Evolutionary conservation across 2,888 invertebrate species (phyloP).

Genomic region (Brassicogethes aeneus): DNA sequence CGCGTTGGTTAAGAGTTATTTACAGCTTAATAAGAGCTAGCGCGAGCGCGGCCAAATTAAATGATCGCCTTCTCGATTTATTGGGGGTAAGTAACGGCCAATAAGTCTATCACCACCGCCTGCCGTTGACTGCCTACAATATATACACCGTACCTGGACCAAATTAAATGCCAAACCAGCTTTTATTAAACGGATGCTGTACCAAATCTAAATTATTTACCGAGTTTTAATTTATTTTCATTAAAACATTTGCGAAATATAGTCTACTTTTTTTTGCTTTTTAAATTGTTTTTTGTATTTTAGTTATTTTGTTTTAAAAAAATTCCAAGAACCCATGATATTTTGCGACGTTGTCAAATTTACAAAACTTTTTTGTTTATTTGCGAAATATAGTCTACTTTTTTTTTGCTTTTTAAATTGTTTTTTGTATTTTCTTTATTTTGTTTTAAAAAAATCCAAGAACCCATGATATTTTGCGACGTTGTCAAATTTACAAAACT

Average conservation of each 20-base stretch:
- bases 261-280: too few relatives aligned
- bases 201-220: neutral
- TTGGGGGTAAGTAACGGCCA: constrained; percentile 39
- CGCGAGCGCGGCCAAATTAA: constrained; percentile 36
- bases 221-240: neutral
- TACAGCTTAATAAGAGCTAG: constrained; percentile 27
- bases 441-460: too few relatives aligned
- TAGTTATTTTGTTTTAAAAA: too few relatives aligned
- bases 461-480: too few relatives aligned
- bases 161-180: constrained; percentile 4
- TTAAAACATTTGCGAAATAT: constrained; percentile 8
- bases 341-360: too few relatives aligned
- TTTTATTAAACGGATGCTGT: neutral
- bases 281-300: too few relatives aligned
- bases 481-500: too few relatives aligned
- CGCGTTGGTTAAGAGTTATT: constrained; percentile 24
- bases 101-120: constrained; percentile 37
- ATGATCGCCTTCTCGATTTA: constrained; percentile 41
- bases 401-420: too few relatives aligned
- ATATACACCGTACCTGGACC: constrained; percentile 19
- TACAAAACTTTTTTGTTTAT: too few relatives aligned
- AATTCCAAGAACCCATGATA: too few relatives aligned
- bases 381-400: too few relatives aligned
- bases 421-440: too few relatives aligned
- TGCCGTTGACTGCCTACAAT: constrained; percentile 18